Evolutionary conservation across 2,113 vertebrate genomes (phyloP).

Genomic region (Gambusia holbrooki): DNA sequence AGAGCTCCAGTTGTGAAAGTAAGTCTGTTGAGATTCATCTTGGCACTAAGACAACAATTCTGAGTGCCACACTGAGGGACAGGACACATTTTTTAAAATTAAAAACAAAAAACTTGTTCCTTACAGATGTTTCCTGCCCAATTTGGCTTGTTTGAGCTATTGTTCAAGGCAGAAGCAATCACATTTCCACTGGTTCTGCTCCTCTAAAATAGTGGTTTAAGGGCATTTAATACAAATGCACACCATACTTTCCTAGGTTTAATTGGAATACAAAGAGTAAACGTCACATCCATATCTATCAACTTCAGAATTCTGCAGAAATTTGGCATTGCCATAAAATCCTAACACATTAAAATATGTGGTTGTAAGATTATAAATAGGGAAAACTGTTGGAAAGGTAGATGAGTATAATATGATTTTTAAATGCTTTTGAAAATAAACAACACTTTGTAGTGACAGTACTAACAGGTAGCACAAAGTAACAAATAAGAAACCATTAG

Average conservation of each 20-base stretch:
- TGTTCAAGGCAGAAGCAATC: no score
- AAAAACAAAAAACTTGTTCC: no score
- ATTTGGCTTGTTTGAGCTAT: not conserved
- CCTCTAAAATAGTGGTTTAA: not conserved
- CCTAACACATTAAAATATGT: not conserved
- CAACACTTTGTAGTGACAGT: not conserved
- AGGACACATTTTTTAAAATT: no score
- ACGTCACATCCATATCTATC: not conserved
- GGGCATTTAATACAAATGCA: no score
- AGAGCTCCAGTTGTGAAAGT: no score
- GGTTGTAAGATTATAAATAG: no score
- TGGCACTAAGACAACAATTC: no score
- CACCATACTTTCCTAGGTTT: not conserved
- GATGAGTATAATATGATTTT: not conserved
- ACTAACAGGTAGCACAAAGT: not conserved
- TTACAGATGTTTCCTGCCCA: not conserved
- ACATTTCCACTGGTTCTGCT: no score
- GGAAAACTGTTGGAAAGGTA: no score
- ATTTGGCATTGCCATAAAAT: not conserved
- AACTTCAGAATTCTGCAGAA: not conserved
- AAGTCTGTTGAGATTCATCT: no score
- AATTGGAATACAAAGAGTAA: not conserved
- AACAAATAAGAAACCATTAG: not conserved
- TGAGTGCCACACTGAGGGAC: no score
- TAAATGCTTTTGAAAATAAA: not conserved